Conservation (phyloP, 2,888 invertebrate genomes). For the Cataglyphis rosenhaueri region DNA sequence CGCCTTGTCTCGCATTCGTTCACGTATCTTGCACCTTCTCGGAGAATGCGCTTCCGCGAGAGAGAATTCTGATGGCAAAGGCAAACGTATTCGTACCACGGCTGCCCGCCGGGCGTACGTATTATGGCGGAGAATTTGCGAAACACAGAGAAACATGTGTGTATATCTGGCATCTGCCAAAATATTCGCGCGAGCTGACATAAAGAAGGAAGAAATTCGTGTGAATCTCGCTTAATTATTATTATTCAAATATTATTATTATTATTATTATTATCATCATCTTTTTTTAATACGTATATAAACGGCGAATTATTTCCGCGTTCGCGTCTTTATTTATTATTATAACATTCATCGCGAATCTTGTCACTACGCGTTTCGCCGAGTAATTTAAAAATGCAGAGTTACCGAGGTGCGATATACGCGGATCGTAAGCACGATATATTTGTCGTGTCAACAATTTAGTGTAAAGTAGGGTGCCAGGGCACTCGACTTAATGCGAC, state of each 20-base stretch:
- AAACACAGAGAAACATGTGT: slow-evolving; percentile 17
- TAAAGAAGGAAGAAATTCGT: background rate
- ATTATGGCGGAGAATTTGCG: slow-evolving; percentile 42
- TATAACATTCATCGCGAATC: background rate
- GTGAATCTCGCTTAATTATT: background rate
- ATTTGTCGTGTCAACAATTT: slow-evolving; percentile 85
- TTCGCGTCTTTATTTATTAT: background rate
- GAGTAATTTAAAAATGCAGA: slow-evolving; percentile 16
- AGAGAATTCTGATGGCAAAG: slow-evolving; percentile 51
- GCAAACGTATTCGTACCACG: slow-evolving; percentile 48
- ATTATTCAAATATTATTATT: background rate
- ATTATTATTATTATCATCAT: background rate
- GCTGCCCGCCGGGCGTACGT: slow-evolving; percentile 27
- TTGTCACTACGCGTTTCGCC: background rate
- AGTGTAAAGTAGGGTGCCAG: slow-evolving; percentile 77
- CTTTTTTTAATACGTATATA: background rate
- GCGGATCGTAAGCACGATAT: slow-evolving; percentile 75
- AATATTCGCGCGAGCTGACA: slow-evolving; percentile 21
- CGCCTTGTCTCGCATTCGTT: slow-evolving; percentile 47
- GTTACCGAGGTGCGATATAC: background rate
- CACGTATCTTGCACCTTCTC: slow-evolving; percentile 54
- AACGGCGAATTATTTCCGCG: background rate
- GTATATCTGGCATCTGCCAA: slow-evolving; percentile 13
- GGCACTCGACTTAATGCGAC: slow-evolving; percentile 81
- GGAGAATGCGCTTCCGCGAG: slow-evolving; percentile 55